Evolutionary conservation across 2,797 vertebrate genomes (phyloP).

Genomic region (Tangara arthus): DNA sequence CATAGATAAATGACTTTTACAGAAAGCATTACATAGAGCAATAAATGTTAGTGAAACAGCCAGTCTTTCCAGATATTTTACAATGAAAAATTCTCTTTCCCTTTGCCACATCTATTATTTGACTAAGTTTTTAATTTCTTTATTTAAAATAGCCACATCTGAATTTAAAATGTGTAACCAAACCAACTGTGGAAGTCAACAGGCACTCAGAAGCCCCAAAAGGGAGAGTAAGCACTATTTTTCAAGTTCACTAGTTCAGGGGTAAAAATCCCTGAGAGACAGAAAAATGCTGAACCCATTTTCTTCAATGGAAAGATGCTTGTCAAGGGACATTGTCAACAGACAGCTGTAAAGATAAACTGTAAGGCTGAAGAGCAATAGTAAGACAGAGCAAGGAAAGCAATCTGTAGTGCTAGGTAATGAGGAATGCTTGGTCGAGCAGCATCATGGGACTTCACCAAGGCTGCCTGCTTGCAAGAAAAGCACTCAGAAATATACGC

Average conservation of each 20-base stretch:
- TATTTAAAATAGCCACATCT: background rate
- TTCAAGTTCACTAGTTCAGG: conserved; percentile 53
- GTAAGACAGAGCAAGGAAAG: background rate
- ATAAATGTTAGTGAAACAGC: background rate
- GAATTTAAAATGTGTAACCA: background rate
- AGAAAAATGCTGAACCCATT: background rate
- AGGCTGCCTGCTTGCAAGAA: background rate
- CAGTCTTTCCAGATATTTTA: background rate
- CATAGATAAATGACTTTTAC: conserved; percentile 2
- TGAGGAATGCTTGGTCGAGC: background rate
- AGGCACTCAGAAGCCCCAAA: conserved; percentile 46
- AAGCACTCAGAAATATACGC: background rate
- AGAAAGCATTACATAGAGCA: background rate
- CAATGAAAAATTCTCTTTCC: background rate
- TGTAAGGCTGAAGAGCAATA: background rate
- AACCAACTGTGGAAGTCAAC: background rate
- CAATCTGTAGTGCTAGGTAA: background rate
- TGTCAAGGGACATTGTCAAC: background rate
- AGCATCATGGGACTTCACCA: background rate
- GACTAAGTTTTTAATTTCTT: background rate
- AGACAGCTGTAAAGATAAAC: background rate
- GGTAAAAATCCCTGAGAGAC: conserved; percentile 40
- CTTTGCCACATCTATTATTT: background rate
- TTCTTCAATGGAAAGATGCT: background rate
- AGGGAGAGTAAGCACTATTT: conserved; percentile 5